Conservation (phyloP, 1,140 invertebrate genomes). For the Plodia interpunctella region DNA sequence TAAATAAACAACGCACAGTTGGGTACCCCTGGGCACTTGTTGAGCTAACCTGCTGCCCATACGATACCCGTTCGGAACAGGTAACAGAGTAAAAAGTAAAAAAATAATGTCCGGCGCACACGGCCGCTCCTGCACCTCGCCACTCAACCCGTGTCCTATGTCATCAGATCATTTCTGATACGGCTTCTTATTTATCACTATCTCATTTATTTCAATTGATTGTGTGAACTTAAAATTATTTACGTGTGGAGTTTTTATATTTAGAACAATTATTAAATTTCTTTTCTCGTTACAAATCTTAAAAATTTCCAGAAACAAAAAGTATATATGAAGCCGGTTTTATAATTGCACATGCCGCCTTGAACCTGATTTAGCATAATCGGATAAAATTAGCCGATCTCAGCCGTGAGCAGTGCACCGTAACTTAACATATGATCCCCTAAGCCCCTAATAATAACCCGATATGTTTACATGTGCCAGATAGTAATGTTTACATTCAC, state of each 20-base stretch:
- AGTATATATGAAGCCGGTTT: constrained; percentile 15
- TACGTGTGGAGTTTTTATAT: too few relatives aligned
- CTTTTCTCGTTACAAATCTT: too few relatives aligned
- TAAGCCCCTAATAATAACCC: constrained; percentile 53
- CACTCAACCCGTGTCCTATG: constrained; percentile 8
- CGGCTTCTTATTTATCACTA: not conserved
- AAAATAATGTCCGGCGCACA: constrained; percentile 43
- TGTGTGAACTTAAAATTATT: too few relatives aligned
- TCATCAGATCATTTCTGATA: not conserved
- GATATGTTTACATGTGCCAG: constrained; percentile 44
- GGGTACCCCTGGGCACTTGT: constrained; percentile 67
- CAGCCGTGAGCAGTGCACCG: constrained; percentile 16
- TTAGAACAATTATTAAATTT: too few relatives aligned
- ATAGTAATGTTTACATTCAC: constrained; percentile 57
- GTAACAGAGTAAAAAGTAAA: constrained; percentile 61
- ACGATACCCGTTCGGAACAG: constrained; percentile 64
- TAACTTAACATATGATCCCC: constrained; percentile 31
- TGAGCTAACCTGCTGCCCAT: constrained; percentile 59
- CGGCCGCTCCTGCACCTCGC: constrained; percentile 34
- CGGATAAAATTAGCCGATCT: constrained; percentile 8
- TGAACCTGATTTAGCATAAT: constrained; percentile 12
- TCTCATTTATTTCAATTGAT: too few relatives aligned
- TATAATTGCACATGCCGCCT: constrained; percentile 16
- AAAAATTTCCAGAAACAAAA: too few relatives aligned
- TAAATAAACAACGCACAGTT: constrained; percentile 26